phyloP scores from a whole-genome alignment of 2,797 vertebrate genomes.

The Rhynchotus rufescens region DNA sequence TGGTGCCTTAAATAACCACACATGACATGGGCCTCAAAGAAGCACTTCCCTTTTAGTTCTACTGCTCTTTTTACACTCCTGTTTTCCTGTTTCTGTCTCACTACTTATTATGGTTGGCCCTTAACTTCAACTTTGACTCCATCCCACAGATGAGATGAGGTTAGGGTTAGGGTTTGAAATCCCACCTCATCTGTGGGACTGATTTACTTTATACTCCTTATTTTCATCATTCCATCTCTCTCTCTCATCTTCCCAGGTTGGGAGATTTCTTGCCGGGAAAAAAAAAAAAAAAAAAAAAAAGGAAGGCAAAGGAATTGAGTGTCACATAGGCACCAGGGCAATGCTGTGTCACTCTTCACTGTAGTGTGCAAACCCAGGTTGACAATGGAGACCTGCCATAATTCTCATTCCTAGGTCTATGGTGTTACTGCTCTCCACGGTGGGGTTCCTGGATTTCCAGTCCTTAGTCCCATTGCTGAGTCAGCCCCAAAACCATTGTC shows the following conservation, averaged over 20 bases:
- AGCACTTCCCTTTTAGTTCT: neutral
- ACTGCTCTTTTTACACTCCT: neutral
- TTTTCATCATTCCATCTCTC: neutral
- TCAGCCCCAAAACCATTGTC: slow-evolving; percentile 53
- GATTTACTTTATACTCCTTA: neutral
- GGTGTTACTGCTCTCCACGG: neutral
- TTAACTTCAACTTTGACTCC: too few species aligned
- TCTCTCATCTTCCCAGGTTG: neutral
- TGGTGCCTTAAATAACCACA: neutral
- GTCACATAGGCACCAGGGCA: neutral
- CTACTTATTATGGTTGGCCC: neutral
- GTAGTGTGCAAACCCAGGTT: accelerated
- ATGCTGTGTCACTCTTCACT: neutral
- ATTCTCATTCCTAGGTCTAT: neutral
- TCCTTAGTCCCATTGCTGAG: neutral
- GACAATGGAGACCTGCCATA: neutral
- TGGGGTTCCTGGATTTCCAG: neutral
- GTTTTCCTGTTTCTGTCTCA: neutral
- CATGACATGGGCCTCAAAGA: neutral
- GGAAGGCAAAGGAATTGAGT: neutral
- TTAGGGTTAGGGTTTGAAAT: too few species aligned
- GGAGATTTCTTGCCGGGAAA: neutral
- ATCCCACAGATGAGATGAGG: too few species aligned
- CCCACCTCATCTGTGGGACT: neutral
- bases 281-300: neutral